These are phyloP conservation scores for Oreotrochilus melanogaster DNA, from an alignment of 2,113 vertebrate genomes.

Conservation along the genomic window DNA sequence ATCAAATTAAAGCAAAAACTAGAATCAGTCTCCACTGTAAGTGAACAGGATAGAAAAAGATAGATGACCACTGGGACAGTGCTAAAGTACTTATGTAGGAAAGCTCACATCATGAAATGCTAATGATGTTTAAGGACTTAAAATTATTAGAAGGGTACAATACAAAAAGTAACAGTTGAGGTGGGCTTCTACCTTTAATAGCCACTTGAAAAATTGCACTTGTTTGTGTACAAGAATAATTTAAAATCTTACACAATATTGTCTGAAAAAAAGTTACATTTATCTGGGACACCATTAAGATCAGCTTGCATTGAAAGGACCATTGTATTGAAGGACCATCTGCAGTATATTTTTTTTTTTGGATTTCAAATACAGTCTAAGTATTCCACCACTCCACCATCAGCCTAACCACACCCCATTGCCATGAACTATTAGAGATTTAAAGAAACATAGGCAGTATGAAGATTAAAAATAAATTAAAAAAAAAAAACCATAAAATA, in stretches of 20 bases:
- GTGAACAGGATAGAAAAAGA: background rate
- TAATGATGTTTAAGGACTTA: background rate
- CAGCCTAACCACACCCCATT: background rate
- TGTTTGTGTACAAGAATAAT: background rate
- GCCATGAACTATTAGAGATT: background rate
- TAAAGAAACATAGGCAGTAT: background rate
- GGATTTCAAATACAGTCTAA: background rate
- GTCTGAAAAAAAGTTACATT: background rate
- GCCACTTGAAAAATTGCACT: fast-evolving
- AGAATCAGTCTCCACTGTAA: background rate
- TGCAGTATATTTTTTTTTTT: background rate
- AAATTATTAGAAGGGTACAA: background rate
- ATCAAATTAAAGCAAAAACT: background rate
- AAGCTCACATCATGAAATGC: background rate
- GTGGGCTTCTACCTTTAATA: background rate
- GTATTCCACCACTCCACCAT: background rate
- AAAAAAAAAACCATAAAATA: background rate
- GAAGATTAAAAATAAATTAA: background rate
- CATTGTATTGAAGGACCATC: background rate
- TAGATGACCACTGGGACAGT: background rate
- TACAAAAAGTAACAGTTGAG: background rate
- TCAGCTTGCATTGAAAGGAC: background rate
- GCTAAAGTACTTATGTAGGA: background rate
- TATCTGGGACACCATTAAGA: background rate
- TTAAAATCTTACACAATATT: background rate